Conservation (phyloP, 2,888 invertebrate genomes). For the Drosophila emarginata region DNA sequence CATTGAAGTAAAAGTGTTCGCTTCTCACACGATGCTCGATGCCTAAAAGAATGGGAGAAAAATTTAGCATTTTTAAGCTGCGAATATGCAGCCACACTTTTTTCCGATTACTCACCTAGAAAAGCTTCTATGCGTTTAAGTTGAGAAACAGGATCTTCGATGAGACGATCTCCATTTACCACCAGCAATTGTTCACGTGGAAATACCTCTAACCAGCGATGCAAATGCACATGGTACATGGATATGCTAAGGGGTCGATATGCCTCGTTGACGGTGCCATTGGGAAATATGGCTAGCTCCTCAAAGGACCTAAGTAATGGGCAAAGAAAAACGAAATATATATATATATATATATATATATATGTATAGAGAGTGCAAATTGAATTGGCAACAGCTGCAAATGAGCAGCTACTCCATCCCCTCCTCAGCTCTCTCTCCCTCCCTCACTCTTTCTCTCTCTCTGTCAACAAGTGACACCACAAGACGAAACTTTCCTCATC, state of each 20-base stretch:
- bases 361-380: constrained; percentile 35
- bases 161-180: constrained; percentile 96
- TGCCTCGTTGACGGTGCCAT: constrained; percentile 92
- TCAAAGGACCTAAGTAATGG: constrained; percentile 86
- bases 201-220: constrained; percentile 96
- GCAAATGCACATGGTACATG: constrained; percentile 94
- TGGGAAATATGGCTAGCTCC: constrained; percentile 90
- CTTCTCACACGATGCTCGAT: constrained; percentile 86
- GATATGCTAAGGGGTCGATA: constrained; percentile 94
- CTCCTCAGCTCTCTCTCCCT: not conserved
- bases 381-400: constrained; percentile 50
- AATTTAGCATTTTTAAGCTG: not conserved
- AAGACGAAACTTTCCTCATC: constrained; percentile 30
- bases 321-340: constrained; percentile 19
- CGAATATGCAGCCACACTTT: not conserved
- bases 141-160: constrained; percentile 94
- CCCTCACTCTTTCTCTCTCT: constrained; percentile 28
- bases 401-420: constrained; percentile 32
- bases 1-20: constrained; percentile 97
- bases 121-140: constrained; percentile 93
- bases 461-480: constrained; percentile 42
- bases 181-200: constrained; percentile 95
- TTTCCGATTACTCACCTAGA: constrained; percentile 85
- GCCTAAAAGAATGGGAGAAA: constrained; percentile 58
- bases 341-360: not conserved